Percentiles rank a stretch among this genome's conserved stretches.
phyloP scores from a whole-genome alignment of 1,140 invertebrate species.

The Seison nebaliae region DNA sequence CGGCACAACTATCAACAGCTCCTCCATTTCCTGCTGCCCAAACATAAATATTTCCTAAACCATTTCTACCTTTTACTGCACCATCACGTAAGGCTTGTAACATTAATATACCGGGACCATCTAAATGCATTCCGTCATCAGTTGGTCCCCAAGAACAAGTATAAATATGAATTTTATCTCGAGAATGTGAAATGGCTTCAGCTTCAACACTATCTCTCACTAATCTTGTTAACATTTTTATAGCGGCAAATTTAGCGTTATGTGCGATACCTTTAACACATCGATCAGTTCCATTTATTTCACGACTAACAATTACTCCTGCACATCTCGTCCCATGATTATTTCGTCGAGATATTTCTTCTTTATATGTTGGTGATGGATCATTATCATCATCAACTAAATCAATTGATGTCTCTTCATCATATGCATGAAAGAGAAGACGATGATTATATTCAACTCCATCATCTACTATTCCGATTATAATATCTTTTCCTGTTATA shows the following conservation, averaged over 20 bases:
- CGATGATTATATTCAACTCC: slow-evolving; percentile 27
- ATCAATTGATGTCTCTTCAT: slow-evolving; percentile 69
- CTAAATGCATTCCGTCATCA: slow-evolving; percentile 72
- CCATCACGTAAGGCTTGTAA: slow-evolving; percentile 77
- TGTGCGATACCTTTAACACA: slow-evolving; percentile 84
- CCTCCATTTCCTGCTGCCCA: slow-evolving; percentile 98
- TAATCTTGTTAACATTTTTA: slow-evolving; percentile 87
- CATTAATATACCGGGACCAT: slow-evolving; percentile 86
- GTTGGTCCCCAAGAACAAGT: slow-evolving; percentile 36
- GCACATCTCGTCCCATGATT: slow-evolving; percentile 80
- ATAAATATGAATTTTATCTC: slow-evolving; percentile 32
- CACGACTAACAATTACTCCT: slow-evolving; percentile 85
- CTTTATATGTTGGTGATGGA: slow-evolving; percentile 33
- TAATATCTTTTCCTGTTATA: slow-evolving; percentile 23
- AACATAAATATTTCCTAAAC: slow-evolving; percentile 92
- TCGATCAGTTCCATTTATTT: slow-evolving; percentile 75
- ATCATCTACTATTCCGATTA: slow-evolving; percentile 27
- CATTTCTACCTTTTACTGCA: slow-evolving; percentile 63
- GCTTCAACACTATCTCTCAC: slow-evolving; percentile 94
- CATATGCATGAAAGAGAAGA: slow-evolving; percentile 46
- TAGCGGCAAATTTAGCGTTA: slow-evolving; percentile 65
- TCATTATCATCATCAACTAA: slow-evolving; percentile 55
- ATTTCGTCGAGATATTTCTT: slow-evolving; percentile 25
- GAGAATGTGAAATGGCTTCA: slow-evolving; percentile 61
- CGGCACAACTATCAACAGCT: slow-evolving; percentile 81